phyloP scores from a whole-genome alignment of 2,113 vertebrate genomes.

The Pterocles orientalis region DNA sequence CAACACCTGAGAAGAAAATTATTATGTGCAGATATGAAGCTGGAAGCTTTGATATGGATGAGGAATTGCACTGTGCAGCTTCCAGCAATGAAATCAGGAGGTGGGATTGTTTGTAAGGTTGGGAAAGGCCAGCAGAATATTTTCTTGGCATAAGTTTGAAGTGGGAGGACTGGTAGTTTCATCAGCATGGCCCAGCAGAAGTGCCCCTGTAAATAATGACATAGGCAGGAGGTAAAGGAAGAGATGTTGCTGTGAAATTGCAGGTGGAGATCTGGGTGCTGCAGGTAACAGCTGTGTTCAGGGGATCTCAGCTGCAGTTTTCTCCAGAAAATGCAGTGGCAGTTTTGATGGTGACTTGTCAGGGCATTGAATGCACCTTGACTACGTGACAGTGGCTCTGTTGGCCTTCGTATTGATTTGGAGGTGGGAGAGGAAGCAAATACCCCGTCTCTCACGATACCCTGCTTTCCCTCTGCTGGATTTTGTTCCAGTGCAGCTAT shows the following conservation, averaged over 20 bases:
- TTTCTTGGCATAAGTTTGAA: background rate
- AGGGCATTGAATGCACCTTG: background rate
- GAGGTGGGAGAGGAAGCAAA: background rate
- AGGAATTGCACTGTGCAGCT: background rate
- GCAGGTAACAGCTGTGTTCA: background rate
- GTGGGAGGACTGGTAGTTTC: background rate
- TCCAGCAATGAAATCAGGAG: background rate
- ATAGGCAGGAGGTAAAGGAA: background rate
- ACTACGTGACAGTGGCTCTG: background rate
- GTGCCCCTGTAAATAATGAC: background rate
- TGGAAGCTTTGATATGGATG: background rate
- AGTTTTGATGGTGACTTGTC: background rate
- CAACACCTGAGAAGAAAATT: background rate
- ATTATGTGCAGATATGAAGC: background rate
- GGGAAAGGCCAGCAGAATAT: background rate
- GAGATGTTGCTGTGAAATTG: rapidly evolving
- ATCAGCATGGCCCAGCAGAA: background rate
- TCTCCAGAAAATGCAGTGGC: background rate
- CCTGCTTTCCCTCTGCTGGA: rapidly evolving
- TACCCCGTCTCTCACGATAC: rapidly evolving
- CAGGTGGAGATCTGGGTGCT: background rate
- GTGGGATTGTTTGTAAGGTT: background rate
- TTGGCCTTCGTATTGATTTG: background rate
- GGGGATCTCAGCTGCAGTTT: background rate
- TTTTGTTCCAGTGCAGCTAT: background rate